A percentile compares a stretch with the other conserved stretches of the same genome.
These are phyloP conservation scores for Zaprionus ghesquierei DNA, from an alignment of 1,140 invertebrate species.

Conservation along the genomic window DNA sequence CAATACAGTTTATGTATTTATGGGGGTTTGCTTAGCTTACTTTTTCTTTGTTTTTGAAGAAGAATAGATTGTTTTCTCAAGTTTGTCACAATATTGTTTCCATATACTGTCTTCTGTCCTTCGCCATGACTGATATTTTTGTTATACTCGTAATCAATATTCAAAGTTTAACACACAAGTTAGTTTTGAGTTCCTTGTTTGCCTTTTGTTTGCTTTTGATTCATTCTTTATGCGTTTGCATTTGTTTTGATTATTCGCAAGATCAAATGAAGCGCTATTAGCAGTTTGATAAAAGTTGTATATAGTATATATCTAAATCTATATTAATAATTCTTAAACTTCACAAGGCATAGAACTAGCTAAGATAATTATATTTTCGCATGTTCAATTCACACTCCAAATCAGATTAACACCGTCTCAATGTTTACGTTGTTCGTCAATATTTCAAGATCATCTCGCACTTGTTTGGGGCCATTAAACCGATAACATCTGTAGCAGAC, in stretches of 20 bases:
- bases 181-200: background rate
- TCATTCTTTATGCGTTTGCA: background rate
- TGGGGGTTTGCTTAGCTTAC: background rate
- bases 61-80: background rate
- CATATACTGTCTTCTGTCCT: background rate
- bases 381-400: background rate
- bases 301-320: background rate
- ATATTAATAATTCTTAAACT: background rate
- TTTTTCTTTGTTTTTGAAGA: background rate
- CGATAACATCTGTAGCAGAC: background rate
- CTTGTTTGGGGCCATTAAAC: background rate
- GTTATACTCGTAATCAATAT: background rate
- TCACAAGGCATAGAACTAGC: background rate
- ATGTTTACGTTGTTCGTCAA: background rate
- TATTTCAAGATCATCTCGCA: slow-evolving; percentile 4
- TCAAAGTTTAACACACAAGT: background rate
- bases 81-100: background rate
- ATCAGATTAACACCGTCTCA: background rate
- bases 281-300: background rate
- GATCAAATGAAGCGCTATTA: background rate
- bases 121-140: background rate
- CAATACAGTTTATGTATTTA: background rate
- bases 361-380: background rate
- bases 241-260: background rate
- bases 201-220: background rate